phyloP scores from a whole-genome alignment of 2,797 vertebrate species.

The Sylvilagus floridanus region DNA sequence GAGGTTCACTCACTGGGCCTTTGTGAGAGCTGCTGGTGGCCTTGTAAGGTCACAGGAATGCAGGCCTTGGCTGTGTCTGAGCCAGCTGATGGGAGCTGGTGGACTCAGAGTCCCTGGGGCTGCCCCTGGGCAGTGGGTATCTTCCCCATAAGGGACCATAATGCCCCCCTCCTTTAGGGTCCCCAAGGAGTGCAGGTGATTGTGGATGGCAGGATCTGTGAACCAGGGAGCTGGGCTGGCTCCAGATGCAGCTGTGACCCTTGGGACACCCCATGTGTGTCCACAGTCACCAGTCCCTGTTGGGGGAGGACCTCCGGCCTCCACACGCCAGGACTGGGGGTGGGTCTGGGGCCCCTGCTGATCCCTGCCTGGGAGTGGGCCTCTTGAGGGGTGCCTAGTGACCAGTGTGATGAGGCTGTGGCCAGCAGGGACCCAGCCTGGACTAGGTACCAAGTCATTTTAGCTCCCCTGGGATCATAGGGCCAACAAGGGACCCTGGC shows the following conservation, averaged over 20 bases:
- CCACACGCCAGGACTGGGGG: too few species aligned
- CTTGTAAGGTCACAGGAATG: too few species aligned
- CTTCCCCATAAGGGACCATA: background rate
- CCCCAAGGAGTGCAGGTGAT: background rate
- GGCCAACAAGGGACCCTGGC: background rate
- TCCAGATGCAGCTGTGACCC: background rate
- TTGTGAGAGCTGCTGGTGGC: too few species aligned
- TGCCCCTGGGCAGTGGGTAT: background rate
- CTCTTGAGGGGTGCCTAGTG: background rate
- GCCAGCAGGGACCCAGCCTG: background rate
- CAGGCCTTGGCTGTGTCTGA: background rate
- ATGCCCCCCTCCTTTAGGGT: too few species aligned
- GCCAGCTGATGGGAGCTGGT: too few species aligned
- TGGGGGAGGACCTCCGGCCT: background rate
- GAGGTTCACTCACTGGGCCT: too few species aligned
- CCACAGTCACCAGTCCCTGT: too few species aligned
- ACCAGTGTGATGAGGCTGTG: too few species aligned
- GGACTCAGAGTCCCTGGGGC: too few species aligned
- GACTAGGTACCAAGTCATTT: background rate
- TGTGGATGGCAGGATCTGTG: background rate
- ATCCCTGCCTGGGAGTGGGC: background rate
- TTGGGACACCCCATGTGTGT: background rate
- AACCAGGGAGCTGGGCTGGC: background rate
- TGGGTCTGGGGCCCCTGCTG: background rate
- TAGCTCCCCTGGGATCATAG: background rate